Base-by-base conservation (phyloP, 1,140 invertebrate species). In the Bombus soroeensis region DNA sequence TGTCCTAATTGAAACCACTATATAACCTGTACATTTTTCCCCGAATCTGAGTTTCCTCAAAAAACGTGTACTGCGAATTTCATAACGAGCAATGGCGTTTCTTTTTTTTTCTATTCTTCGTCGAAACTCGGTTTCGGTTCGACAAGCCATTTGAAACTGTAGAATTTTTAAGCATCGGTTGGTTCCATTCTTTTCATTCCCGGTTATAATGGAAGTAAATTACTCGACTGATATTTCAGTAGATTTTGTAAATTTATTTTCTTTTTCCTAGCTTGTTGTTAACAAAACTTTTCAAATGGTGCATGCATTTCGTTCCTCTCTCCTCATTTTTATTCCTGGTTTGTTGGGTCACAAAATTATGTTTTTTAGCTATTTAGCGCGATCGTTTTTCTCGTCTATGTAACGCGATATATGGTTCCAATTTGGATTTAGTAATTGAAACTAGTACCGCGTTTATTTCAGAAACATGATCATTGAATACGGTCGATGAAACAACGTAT, bases 391-490 rank as follows among this genome's bases (percentile, higher is more conserved):
- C 1, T 15, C 37, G 25, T 9, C 1, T 13, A 43, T 32, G 71
- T 53, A 68, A 76, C 43, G 25, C 34, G 43, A 70, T 77, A 41
- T 15, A 39, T 70, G 18, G 15, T 25, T 76, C 5, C 43, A 77
- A 41, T 12, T 68, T 43, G 53, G 25, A 22, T 47, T 25, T 39
- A 47, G n/a, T 18, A 82, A 66, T 37, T 41, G 71, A 37, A 75
- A 83, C 8, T 64, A 41, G 59, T 39, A 68, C 28, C 70, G 37
- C 22, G 71, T n/a, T 34, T 37, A 47, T 43, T 66, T 66, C 41
- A 53, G 72, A 47, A 83, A 66, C 12, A 39, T 28, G 78, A 80
- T 80, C 64, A 39, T 53, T 70, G 28, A 59, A 72, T 41, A 64
- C 22, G 28, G 4, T n/a, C 37, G 22, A 78, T 78, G 57, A 1